Conservation (phyloP, 2,888 invertebrate species). For the Eugnorisma glareosa region DNA sequence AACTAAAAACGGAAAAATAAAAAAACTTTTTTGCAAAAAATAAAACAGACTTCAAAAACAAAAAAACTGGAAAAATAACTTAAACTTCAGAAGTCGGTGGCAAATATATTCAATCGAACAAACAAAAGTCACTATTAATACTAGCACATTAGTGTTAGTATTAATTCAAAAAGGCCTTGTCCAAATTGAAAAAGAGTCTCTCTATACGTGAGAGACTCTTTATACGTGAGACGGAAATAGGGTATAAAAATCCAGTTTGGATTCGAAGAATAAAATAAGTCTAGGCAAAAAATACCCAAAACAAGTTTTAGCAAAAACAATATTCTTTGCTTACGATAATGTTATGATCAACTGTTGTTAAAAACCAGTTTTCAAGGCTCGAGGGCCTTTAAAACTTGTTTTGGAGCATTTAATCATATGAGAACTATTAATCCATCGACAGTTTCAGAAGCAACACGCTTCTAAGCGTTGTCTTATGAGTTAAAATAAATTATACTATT, state of each 20-base stretch:
- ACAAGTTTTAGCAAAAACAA: constrained; percentile 6
- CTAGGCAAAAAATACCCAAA: constrained; percentile 25
- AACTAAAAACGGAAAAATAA: too few species aligned
- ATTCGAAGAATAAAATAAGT: constrained; percentile 2
- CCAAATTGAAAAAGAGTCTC: too few species aligned
- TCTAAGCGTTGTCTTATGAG: background rate
- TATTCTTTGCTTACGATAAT: background rate
- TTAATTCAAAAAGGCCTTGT: too few species aligned
- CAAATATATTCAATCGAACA: too few species aligned
- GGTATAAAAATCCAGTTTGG: background rate
- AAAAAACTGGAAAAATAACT: too few species aligned
- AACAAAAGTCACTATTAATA: too few species aligned
- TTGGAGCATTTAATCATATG: background rate
- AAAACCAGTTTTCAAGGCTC: background rate
- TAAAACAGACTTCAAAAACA: too few species aligned
- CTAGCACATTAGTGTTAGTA: too few species aligned
- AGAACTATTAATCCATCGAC: background rate
- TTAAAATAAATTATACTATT: background rate
- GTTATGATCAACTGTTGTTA: background rate
- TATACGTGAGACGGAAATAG: background rate
- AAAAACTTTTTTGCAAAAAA: too few species aligned
- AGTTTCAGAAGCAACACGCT: background rate
- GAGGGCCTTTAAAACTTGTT: background rate
- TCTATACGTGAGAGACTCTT: too few species aligned
- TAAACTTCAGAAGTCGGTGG: too few species aligned